These are phyloP conservation scores for Leptinotarsa defecta DNA, from an alignment of 1,140 invertebrate species.

Conservation along the genomic window DNA sequence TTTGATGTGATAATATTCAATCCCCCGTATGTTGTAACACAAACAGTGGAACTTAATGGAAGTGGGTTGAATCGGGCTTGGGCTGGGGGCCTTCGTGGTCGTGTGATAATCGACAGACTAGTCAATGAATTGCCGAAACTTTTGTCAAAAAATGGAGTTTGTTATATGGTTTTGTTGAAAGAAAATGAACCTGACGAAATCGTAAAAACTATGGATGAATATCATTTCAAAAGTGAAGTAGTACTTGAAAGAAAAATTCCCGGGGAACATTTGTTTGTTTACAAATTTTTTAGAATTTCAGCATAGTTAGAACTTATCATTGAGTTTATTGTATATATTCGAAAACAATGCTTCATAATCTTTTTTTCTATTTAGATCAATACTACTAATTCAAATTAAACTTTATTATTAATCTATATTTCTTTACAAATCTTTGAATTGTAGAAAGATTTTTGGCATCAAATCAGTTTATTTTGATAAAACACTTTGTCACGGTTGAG, in stretches of 20 bases:
- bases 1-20: constrained; percentile 94
- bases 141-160: constrained; percentile 71
- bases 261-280: constrained; percentile 59
- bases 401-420: too few species aligned
- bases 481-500: too few species aligned
- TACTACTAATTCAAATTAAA: too few species aligned
- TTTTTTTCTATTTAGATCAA: too few species aligned
- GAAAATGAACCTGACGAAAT: constrained; percentile 85
- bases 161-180: constrained; percentile 84
- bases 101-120: constrained; percentile 79
- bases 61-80: constrained; percentile 71
- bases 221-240: constrained; percentile 65
- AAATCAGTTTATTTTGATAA: too few species aligned
- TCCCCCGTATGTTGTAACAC: constrained; percentile 96
- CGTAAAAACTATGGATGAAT: constrained; percentile 62
- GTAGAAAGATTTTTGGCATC: too few species aligned
- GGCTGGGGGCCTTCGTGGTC: constrained; percentile 82
- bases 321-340: too few species aligned
- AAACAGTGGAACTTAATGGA: constrained; percentile 68
- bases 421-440: too few species aligned
- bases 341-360: too few species aligned
- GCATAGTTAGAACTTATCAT: too few species aligned
- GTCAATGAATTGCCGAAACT: constrained; percentile 70
- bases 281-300: constrained; percentile 52
- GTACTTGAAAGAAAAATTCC: constrained; percentile 69